Percentiles rank a stretch among this genome's conserved stretches.
Conservation (phyloP, 2,113 vertebrate species). For the Regulus satrapa region DNA sequence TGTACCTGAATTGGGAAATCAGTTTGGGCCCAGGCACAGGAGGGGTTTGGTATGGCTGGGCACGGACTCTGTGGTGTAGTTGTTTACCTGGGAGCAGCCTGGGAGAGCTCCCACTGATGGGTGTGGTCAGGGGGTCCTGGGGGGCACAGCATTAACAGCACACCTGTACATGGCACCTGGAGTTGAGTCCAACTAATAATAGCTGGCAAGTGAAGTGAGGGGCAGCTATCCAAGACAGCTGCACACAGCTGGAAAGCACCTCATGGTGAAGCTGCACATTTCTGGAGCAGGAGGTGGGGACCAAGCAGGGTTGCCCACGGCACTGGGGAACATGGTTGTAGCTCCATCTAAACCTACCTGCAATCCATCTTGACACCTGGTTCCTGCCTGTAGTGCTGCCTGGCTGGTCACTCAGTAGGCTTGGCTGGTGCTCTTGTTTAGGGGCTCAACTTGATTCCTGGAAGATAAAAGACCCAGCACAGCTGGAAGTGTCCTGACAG, state of each 20-base stretch:
- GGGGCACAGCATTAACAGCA: neutral
- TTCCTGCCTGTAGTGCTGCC: neutral
- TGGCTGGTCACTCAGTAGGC: neutral
- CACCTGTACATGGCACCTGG: neutral
- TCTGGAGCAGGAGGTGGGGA: neutral
- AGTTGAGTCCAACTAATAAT: neutral
- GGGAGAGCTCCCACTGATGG: accelerated
- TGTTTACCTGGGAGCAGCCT: neutral
- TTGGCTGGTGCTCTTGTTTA: neutral
- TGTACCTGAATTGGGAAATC: neutral
- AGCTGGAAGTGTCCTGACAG: neutral
- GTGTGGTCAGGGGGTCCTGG: neutral
- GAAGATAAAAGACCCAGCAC: neutral
- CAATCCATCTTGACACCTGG: neutral
- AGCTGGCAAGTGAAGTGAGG: neutral
- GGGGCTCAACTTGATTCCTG: neutral
- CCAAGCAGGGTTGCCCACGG: neutral
- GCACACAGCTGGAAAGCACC: neutral
- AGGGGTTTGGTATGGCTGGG: neutral
- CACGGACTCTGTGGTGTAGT: neutral
- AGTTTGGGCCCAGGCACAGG: neutral
- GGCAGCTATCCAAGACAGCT: neutral
- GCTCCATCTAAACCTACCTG: neutral
- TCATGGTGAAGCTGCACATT: neutral
- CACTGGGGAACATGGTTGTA: accelerated